Percentiles rank a stretch among this genome's conserved stretches.
phyloP scores from a whole-genome alignment of 2,888 invertebrate genomes.

The Selenia dentaria region DNA sequence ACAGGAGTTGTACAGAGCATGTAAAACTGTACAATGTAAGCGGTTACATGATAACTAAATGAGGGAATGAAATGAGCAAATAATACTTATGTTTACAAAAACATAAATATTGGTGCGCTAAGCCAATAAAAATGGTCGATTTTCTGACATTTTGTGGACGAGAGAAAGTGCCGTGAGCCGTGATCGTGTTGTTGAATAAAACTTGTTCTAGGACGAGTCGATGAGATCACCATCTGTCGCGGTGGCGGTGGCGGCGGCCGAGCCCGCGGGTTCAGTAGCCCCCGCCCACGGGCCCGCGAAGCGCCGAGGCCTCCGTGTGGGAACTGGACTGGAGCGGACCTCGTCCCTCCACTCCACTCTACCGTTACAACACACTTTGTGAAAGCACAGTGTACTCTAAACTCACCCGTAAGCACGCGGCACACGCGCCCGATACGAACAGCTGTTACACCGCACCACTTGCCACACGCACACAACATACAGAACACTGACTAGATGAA shows the following conservation, averaged over 20 bases:
- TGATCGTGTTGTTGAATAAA: slow-evolving; percentile 12
- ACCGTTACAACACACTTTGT: background rate
- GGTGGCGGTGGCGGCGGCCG: background rate
- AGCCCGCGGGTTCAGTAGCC: slow-evolving; percentile 1
- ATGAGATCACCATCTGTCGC: slow-evolving; percentile 22
- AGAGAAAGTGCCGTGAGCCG: slow-evolving; percentile 14
- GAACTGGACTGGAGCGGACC: too few relatives aligned
- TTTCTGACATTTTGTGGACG: slow-evolving; percentile 3
- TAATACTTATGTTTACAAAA: too few relatives aligned
- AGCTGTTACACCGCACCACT: slow-evolving; percentile 24
- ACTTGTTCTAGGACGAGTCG: slow-evolving; percentile 19
- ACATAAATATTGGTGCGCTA: too few relatives aligned
- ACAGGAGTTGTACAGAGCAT: too few relatives aligned
- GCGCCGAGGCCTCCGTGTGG: background rate
- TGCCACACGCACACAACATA: slow-evolving; percentile 6
- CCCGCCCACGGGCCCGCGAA: background rate
- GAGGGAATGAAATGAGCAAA: too few relatives aligned
- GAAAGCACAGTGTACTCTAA: too few relatives aligned
- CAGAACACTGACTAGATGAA: slow-evolving; percentile 2
- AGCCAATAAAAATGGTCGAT: too few relatives aligned
- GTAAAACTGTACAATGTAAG: too few relatives aligned
- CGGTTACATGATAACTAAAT: too few relatives aligned
- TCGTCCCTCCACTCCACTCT: background rate
- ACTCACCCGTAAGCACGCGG: slow-evolving; percentile 6
- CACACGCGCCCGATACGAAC: slow-evolving; percentile 12